Evolutionary conservation across 2,113 vertebrate species (phyloP), one percentile per base, ranked within the genome.

Genomic region (Pongo abelii): DNA sequence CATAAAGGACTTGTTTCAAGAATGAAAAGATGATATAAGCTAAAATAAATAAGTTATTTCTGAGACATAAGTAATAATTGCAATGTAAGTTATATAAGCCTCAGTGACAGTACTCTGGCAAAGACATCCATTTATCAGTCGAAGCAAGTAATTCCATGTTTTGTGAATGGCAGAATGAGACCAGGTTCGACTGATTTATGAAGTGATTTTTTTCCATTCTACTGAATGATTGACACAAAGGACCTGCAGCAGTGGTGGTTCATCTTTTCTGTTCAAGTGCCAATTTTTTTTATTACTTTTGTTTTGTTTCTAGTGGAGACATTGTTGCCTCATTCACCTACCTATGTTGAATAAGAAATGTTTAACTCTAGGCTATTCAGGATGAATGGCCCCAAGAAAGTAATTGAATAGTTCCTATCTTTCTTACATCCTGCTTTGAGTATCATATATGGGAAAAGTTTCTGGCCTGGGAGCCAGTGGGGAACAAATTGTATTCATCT

Each of bases 251-350:
- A 69, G 77, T 48, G 48, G 67, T 17, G 81, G 97, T 89, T 96
- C 94, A 89, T 97, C 93, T 97, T 97, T 96, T 96, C 95, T 95
- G 48, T 77, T 94, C 94, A 94, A 96, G 94, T 95, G 75, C 83
- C 97, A 95, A 93, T 97, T 96, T 93, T 67, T 97, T 98, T 97
- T 97, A 98, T 96, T 86, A 94, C 94, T 97, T 98, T 77, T 96
- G 97, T 96, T 97, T 96, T 91, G 91, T 97, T 94, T 87, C 86
- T 88, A 50, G 57, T 89, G 64, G 61, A 64, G 79, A 81, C 89
- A 94, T 46, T 75, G 88, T 92, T 96, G 90, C 75, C 92, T 98
- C 87, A 69, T 96, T 98, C 86, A 94, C 96, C 96, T 55, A 96
- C 97, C 92, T 83, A 93, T 95, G 88, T 89, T 96, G 96, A 98